Evolutionary conservation across 2,797 vertebrate genomes (phyloP).

Genomic region (Taeniopygia guttata): DNA sequence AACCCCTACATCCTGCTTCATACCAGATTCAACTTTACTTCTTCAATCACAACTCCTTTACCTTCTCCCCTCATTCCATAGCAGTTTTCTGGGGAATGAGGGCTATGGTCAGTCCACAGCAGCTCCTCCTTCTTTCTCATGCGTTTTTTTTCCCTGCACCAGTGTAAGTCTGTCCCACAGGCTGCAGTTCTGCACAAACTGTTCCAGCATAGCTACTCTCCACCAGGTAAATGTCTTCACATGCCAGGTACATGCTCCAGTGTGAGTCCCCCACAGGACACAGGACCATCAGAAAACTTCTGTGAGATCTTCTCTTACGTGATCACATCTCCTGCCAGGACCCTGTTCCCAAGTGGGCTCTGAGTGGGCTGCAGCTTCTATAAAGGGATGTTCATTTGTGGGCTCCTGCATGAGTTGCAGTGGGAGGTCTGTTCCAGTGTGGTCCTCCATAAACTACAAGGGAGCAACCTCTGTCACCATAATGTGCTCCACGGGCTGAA

Average conservation of each 20-base stretch:
- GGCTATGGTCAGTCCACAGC: not conserved
- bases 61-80: not conserved
- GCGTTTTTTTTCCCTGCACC: not conserved
- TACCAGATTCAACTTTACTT: not conserved
- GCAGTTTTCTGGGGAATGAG: rapidly evolving
- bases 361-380: not conserved
- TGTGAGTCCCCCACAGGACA: not conserved
- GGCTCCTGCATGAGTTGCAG: rapidly evolving
- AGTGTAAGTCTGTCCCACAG: rapidly evolving
- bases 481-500: too few species aligned
- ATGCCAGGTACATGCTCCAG: not conserved
- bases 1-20: rapidly evolving
- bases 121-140: not conserved
- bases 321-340: not conserved
- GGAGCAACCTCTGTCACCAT: not conserved
- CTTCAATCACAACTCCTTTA: not conserved
- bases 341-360: rapidly evolving
- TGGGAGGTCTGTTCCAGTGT: not conserved
- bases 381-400: rapidly evolving
- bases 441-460: not conserved
- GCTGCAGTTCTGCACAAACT: not conserved
- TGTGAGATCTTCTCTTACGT: rapidly evolving
- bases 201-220: not conserved
- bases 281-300: not conserved
- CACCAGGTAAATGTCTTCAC: not conserved